phyloP scores from a whole-genome alignment of 2,797 vertebrate genomes.

The Microhierax caerulescens region DNA sequence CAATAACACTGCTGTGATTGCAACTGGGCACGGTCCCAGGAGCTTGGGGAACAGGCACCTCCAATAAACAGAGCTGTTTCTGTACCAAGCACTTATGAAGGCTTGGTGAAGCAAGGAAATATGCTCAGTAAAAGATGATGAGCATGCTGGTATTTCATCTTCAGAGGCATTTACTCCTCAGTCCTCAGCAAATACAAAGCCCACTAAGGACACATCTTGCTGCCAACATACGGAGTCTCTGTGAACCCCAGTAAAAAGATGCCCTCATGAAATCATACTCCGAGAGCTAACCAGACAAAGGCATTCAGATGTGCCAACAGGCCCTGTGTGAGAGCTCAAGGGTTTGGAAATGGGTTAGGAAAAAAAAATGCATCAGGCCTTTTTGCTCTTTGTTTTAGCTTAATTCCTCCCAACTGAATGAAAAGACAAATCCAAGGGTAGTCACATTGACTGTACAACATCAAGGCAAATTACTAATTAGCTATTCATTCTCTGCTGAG shows the following conservation, averaged over 20 bases:
- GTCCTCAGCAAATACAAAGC: neutral
- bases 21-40: conserved; percentile 69
- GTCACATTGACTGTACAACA: neutral
- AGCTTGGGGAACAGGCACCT: conserved; percentile 48
- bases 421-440: neutral
- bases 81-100: conserved; percentile 48
- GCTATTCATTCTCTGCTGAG: conserved; percentile 1
- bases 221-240: neutral
- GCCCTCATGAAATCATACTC: neutral
- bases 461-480: conserved; percentile 35
- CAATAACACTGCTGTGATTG: conserved; percentile 71
- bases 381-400: neutral
- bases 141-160: neutral
- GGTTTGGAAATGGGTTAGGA: conserved; percentile 8
- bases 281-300: neutral
- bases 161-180: neutral
- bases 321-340: neutral
- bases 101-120: conserved; percentile 27
- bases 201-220: neutral
- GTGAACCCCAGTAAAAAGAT: neutral
- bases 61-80: conserved; percentile 57
- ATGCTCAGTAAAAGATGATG: neutral
- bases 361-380: neutral
- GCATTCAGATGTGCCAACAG: conserved; percentile 6
- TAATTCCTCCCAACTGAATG: neutral